Conservation (phyloP, 2,797 vertebrate species). For the Coregonus sp. region DNA sequence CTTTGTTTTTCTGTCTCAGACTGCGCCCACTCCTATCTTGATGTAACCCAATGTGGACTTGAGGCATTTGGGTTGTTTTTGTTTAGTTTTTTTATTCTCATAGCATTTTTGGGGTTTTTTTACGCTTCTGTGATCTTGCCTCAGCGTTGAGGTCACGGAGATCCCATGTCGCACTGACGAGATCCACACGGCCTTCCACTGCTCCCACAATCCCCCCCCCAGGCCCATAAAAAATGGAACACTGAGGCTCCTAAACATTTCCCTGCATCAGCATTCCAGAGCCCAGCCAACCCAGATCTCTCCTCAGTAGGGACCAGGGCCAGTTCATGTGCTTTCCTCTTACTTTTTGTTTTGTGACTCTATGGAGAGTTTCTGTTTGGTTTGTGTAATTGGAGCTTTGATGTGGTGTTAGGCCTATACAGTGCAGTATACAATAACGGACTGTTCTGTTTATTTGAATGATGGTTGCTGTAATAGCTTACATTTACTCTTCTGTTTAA, state of each 20-base stretch:
- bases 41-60: conserved; percentile 19
- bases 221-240: conserved; percentile 31
- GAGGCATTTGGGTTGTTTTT: conserved; percentile 11
- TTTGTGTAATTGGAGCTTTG: conserved; percentile 12
- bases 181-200: conserved; percentile 28
- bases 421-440: conserved; percentile 2
- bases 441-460: conserved; percentile 2
- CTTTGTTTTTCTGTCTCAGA: conserved; percentile 31
- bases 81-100: background rate
- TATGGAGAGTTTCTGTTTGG: conserved; percentile 17
- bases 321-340: conserved; percentile 9
- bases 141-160: conserved; percentile 22
- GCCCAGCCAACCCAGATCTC: conserved; percentile 18
- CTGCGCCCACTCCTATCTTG: conserved; percentile 6
- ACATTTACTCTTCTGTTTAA: background rate
- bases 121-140: conserved; percentile 23
- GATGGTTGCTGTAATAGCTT: background rate
- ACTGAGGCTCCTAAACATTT: conserved; percentile 19
- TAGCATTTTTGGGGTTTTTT: conserved; percentile 25
- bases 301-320: conserved; percentile 15
- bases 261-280: conserved; percentile 15
- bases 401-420: background rate
- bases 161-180: conserved; percentile 24
- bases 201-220: conserved; percentile 3
- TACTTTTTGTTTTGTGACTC: conserved; percentile 16